Percentiles rank a stretch among this genome's conserved stretches.
These are phyloP conservation scores for Enteromius viviparus DNA, from an alignment of 2,797 vertebrate genomes.

Conservation along the genomic window DNA sequence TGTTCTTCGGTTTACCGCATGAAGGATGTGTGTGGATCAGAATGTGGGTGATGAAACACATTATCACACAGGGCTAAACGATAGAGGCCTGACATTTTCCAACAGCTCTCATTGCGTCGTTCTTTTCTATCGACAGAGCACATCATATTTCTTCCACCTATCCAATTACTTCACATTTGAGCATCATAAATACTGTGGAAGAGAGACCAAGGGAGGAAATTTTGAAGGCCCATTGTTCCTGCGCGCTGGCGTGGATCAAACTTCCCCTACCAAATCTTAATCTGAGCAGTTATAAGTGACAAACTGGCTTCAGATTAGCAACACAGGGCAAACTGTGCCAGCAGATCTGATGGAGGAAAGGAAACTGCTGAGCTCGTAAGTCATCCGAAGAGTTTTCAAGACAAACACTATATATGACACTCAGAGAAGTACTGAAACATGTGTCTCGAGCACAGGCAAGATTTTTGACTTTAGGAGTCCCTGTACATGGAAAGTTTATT, in stretches of 20 bases:
- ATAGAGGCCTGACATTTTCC: slow-evolving; percentile 47
- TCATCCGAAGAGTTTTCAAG: slow-evolving; percentile 35
- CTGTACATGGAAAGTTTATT: slow-evolving; percentile 47
- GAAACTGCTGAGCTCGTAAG: slow-evolving; percentile 34
- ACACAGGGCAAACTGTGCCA: slow-evolving; percentile 28
- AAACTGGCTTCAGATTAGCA: slow-evolving; percentile 50
- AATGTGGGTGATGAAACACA: slow-evolving; percentile 30
- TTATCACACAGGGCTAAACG: slow-evolving; percentile 31
- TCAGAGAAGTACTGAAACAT: slow-evolving; percentile 44
- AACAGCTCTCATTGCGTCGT: slow-evolving; percentile 37
- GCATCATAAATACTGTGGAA: slow-evolving; percentile 52
- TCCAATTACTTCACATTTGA: slow-evolving; percentile 57
- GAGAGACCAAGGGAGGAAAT: slow-evolving; percentile 51
- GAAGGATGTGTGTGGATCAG: slow-evolving; percentile 38
- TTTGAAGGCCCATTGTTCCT: slow-evolving; percentile 42
- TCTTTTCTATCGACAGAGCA: slow-evolving; percentile 30
- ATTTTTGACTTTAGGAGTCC: slow-evolving; percentile 41
- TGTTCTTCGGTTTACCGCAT: slow-evolving; percentile 38
- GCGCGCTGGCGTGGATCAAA: slow-evolving; percentile 18
- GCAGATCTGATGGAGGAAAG: slow-evolving; percentile 15
- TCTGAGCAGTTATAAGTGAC: slow-evolving; percentile 40
- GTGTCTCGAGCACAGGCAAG: slow-evolving; percentile 40
- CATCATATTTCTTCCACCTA: slow-evolving; percentile 49
- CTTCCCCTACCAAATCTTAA: slow-evolving; percentile 42
- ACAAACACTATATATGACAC: slow-evolving; percentile 27